phyloP scores from a whole-genome alignment of 2,113 vertebrate genomes.

The Oreochromis tanganicae region DNA sequence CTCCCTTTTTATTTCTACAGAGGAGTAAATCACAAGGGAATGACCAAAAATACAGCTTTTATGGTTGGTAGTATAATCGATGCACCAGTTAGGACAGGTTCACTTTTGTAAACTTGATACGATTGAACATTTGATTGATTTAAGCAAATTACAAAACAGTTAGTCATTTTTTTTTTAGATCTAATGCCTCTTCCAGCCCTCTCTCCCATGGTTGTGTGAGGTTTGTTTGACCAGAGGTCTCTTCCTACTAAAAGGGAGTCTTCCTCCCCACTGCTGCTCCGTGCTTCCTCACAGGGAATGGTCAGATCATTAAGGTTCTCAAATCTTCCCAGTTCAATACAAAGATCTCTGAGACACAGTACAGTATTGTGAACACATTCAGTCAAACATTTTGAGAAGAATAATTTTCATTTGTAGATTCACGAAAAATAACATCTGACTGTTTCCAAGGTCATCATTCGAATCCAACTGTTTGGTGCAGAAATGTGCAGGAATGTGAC shows the following conservation, averaged over 20 bases:
- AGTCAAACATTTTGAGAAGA: not conserved
- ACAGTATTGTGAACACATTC: not conserved
- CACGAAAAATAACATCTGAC: not conserved
- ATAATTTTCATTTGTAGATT: accelerated
- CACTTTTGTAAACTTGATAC: not conserved
- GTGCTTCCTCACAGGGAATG: not conserved
- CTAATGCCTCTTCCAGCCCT: not conserved
- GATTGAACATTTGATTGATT: not conserved
- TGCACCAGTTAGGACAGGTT: not conserved
- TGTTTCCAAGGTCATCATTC: not conserved
- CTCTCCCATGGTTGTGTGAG: accelerated
- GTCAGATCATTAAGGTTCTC: not conserved
- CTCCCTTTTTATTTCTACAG: too few relatives aligned
- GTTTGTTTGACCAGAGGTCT: not conserved
- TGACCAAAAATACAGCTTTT: not conserved
- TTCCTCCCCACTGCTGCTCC: not conserved
- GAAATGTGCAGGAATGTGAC: not conserved
- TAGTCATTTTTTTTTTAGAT: not conserved
- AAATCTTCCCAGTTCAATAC: not conserved
- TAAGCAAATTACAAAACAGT: not conserved
- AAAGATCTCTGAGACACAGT: not conserved
- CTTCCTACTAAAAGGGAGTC: not conserved
- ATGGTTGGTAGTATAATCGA: not conserved
- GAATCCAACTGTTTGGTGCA: not conserved
- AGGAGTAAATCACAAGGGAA: not conserved